Base-by-base conservation (phyloP, 2,888 invertebrate species). In the Anagyrus pseudococci region DNA sequence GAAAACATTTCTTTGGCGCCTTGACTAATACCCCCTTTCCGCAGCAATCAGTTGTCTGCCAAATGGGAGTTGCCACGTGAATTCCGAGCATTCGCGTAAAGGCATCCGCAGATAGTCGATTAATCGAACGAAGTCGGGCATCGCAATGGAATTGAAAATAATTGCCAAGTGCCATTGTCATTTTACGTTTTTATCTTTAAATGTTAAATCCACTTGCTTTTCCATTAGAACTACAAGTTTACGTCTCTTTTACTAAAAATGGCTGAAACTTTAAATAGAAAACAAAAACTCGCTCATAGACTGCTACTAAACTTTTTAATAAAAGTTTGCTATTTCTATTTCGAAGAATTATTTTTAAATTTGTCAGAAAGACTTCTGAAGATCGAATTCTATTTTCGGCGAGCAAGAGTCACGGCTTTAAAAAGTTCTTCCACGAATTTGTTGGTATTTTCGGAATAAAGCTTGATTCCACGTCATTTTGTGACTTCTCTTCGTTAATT, bases 21-120 rank as follows among this genome's bases (percentile, higher is more conserved):
- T 29, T 29, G 29, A 29, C 10, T 29, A 10, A 29, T 29, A 17
- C 23, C 40, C n/a, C 22, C 8, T 1, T 7, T 10, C 13, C 41
- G 43, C 15, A 47, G 33, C 37, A 33, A 37, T 46, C 23, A 17
- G 6, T 29, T 46, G 47, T 57, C 25, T 26, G 10, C 23, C 48
- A 48, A 48, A 57, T 48, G 19, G 48, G 48, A 57, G 48, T 57
- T 41, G 19, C 40, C 26, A n/a, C n/a, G 37, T 29, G 46, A 29
- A 20, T 33, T 15, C 2, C 6, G 43, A 17, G 6, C 19, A 8
- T 50, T 37, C 26, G n/a, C 17, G 41, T 25, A 44, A 46, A 7
- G 22, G 19, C 23, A 26, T 20, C 26, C 8, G 4, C n/a, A n/a
- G n/a, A n/a, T n/a, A n/a, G n/a, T n/a, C n/a, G 57, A 58, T 49